Evolutionary conservation across 2,797 vertebrate genomes (phyloP).

Genomic region (Tiaroga cobitis): DNA sequence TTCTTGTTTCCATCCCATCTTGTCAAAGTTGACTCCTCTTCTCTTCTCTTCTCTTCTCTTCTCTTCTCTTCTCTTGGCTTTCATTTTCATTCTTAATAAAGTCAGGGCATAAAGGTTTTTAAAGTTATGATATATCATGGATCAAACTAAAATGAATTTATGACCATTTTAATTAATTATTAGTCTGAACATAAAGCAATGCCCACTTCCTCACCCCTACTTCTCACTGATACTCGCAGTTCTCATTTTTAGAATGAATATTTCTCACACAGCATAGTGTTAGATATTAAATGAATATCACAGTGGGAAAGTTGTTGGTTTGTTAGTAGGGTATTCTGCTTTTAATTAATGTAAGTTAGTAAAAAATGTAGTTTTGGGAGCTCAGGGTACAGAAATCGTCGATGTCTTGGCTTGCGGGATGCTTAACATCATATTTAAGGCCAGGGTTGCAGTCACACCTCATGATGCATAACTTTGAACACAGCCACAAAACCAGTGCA

Average conservation of each 20-base stretch:
- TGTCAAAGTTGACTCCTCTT: background rate
- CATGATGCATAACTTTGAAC: background rate
- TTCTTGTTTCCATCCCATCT: background rate
- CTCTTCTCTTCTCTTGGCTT: too few relatives aligned
- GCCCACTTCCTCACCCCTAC: too few relatives aligned
- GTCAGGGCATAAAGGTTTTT: background rate
- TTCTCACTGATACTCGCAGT: background rate
- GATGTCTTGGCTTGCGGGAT: background rate
- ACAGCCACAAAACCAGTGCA: background rate
- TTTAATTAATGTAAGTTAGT: background rate
- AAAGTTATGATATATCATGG: background rate
- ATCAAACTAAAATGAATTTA: background rate
- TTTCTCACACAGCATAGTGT: background rate
- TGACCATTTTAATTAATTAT: background rate
- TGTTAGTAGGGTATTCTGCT: background rate
- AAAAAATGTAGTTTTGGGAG: background rate
- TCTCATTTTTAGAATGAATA: background rate
- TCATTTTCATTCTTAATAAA: background rate
- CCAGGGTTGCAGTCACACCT: background rate
- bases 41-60: too few relatives aligned
- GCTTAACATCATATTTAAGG: constrained; percentile 26
- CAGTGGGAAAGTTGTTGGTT: background rate
- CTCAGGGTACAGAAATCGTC: background rate
- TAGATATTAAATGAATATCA: background rate
- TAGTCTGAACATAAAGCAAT: background rate